Evolutionary conservation across 1,140 invertebrate genomes (phyloP).

Genomic region (Lordiphosa clarofinis): DNA sequence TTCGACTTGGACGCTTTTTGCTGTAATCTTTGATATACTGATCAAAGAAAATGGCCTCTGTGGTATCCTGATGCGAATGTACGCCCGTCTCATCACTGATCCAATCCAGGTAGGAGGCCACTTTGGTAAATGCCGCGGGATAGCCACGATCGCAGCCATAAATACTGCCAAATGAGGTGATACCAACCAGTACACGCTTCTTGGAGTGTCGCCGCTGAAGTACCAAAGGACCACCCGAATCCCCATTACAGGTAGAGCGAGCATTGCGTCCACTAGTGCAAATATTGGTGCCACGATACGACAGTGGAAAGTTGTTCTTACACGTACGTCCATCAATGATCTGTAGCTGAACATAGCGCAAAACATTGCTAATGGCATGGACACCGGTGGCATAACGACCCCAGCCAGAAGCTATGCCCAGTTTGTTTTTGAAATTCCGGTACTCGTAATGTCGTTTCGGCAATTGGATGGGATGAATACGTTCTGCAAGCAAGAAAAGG

Average conservation of each 20-base stretch:
- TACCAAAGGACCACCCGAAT: conserved; percentile 81
- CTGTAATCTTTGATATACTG: conserved; percentile 55
- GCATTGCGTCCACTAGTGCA: conserved; percentile 80
- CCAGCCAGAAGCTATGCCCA: conserved; percentile 81
- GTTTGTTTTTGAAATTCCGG: conserved; percentile 76
- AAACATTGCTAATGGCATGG: conserved; percentile 71
- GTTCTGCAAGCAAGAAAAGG: conserved; percentile 77
- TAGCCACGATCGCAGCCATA: conserved; percentile 81
- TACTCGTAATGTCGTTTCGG: conserved; percentile 76
- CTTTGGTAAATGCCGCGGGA: conserved; percentile 82
- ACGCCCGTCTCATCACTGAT: conserved; percentile 79
- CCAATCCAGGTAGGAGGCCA: conserved; percentile 82
- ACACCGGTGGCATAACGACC: conserved; percentile 80
- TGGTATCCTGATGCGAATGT: conserved; percentile 55
- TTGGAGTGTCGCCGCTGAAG: conserved; percentile 63
- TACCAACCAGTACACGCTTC: conserved; percentile 79
- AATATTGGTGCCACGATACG: conserved; percentile 80
- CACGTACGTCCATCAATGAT: conserved; percentile 82
- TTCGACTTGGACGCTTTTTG: conserved; percentile 37
- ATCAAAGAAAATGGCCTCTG: conserved; percentile 65
- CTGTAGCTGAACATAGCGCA: conserved; percentile 81
- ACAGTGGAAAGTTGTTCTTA: conserved; percentile 82
- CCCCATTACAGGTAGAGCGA: conserved; percentile 79
- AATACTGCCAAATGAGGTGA: conserved; percentile 82
- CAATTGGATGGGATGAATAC: conserved; percentile 80